Evolutionary conservation across 2,797 vertebrate species (phyloP), one percentile per base, ranked within the genome.

Genomic region (Micropoecilia bifurca): DNA sequence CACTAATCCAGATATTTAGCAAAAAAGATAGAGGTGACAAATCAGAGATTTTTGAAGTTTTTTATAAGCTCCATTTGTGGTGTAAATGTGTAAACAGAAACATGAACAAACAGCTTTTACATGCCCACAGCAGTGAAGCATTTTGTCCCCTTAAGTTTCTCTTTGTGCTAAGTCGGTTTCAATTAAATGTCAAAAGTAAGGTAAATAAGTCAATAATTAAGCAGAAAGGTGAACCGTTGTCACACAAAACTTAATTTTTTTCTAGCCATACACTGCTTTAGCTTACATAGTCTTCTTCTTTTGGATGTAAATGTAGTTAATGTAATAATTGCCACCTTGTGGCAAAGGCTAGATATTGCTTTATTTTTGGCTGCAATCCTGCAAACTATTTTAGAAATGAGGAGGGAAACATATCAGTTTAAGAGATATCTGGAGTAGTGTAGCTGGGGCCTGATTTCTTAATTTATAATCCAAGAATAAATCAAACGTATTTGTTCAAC

Each of bases 381-480:
- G 63, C 20, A 41, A 10, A 41, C 39, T 20, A 68, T 41, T 41
- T 41, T 36, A 41, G 20, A 69, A 43, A 69, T 12, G 22, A 53
- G 36, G 36, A 68, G 63, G 63, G n/a, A n/a, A 45, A 43, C 12
- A 12, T 12, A 45, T 71, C 5, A 1, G 6, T 28, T 28, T 16
- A 7, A 71, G 12, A 71, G 28, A 71, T 46, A 71, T 46, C 68
- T 9, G 25, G n/a, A 46, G 13, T 45, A 71, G 25, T 30, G 68
- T 28, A 46, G 25, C 13, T 71, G 22, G 41, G 68, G 41, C 43
- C 68, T 46, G 43, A 71, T 6, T 63, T 43, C n/a, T 33, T 76
- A 82, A 25, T 63, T 73, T 78, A n/a, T 20, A 47, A 63, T 47
- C 30, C 13, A 39, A 39, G 18, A 68, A 55, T 61, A n/a, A 41